Evolutionary conservation across 2,113 vertebrate genomes (phyloP).

Genomic region (Ptychochromis oligacanthus): DNA sequence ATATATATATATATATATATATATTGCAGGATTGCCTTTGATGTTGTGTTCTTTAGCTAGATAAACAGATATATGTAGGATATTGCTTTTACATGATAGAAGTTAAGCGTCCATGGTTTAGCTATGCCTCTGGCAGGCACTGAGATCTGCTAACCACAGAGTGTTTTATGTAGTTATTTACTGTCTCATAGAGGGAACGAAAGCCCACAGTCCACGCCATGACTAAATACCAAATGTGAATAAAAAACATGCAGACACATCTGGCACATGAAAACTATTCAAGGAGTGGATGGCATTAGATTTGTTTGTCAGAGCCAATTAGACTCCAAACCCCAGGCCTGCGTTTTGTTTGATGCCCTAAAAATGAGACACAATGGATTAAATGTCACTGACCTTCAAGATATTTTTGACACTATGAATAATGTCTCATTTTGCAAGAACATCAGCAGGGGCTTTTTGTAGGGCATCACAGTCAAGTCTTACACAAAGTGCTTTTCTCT

Average conservation of each 20-base stretch:
- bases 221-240: conserved; percentile 69
- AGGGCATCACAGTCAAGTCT: background rate
- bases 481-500: background rate
- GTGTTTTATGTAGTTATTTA: conserved; percentile 76
- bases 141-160: conserved; percentile 52
- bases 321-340: conserved; percentile 25
- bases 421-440: conserved; percentile 21
- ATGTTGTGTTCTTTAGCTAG: conserved; percentile 15
- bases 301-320: conserved; percentile 58
- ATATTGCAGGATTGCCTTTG: conserved; percentile 6
- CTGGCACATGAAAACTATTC: conserved; percentile 57
- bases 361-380: conserved; percentile 42
- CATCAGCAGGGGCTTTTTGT: background rate
- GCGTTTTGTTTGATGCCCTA: conserved; percentile 40
- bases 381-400: conserved; percentile 57
- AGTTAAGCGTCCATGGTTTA: conserved; percentile 36
- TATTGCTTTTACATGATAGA: conserved; percentile 44
- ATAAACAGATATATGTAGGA: conserved; percentile 55
- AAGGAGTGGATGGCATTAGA: conserved; percentile 54
- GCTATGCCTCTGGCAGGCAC: conserved; percentile 57
- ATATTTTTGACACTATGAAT: conserved; percentile 35
- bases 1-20: too few species aligned
- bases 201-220: conserved; percentile 53
- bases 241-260: conserved; percentile 62
- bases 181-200: conserved; percentile 59